These are phyloP conservation scores for Elmis aenea DNA, from an alignment of 2,888 invertebrate species.

Conservation along the genomic window DNA sequence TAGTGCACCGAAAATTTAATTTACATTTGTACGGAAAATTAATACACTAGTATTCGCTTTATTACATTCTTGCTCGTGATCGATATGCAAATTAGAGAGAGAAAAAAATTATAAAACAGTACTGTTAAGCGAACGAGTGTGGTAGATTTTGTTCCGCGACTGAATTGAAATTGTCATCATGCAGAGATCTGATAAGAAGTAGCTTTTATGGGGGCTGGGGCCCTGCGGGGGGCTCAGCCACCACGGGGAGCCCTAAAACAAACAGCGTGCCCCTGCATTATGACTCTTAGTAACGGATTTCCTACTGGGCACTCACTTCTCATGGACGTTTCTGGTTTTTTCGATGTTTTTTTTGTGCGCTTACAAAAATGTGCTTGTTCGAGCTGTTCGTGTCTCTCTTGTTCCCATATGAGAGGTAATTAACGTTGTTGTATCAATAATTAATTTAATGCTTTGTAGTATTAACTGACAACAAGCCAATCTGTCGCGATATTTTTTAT, in stretches of 20 bases:
- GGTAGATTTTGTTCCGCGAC: constrained; percentile 31
- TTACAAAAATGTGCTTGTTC: too few species aligned
- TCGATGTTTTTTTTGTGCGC: too few species aligned
- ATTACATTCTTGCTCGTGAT: constrained; percentile 7
- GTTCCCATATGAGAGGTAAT: too few species aligned
- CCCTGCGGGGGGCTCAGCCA: constrained; percentile 33
- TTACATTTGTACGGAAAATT: too few species aligned
- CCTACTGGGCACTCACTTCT: constrained; percentile 39
- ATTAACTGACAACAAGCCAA: too few species aligned
- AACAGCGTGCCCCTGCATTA: constrained; percentile 44
- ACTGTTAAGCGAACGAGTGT: constrained; percentile 15
- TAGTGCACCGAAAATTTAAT: constrained; percentile 34
- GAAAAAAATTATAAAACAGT: constrained; percentile 1
- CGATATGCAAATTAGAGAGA: background rate
- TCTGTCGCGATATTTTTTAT: too few species aligned
- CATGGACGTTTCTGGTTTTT: too few species aligned
- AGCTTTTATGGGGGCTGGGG: constrained; percentile 40
- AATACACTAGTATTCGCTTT: too few species aligned
- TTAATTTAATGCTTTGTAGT: too few species aligned
- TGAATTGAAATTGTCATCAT: constrained; percentile 47
- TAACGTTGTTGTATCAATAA: too few species aligned
- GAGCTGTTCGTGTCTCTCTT: too few species aligned
- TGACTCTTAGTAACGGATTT: constrained; percentile 42
- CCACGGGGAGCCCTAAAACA: constrained; percentile 45
- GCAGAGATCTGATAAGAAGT: constrained; percentile 48